Evolutionary conservation across 1,140 invertebrate species (phyloP).

Genomic region (Psix sp.): DNA sequence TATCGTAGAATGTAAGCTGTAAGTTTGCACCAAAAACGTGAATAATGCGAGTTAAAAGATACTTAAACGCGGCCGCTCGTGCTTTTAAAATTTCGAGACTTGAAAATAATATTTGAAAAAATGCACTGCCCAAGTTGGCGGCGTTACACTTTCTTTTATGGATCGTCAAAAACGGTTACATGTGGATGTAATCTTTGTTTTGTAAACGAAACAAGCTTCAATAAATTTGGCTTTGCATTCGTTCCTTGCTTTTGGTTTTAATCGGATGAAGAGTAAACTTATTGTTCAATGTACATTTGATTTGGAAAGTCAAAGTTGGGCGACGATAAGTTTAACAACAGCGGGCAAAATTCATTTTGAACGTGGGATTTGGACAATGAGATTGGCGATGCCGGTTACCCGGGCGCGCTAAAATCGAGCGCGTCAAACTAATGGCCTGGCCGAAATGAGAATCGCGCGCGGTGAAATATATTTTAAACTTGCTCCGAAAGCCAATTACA

Average conservation of each 20-base stretch:
- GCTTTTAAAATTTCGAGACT: too few species aligned
- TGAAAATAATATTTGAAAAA: too few species aligned
- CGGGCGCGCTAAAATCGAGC: slow-evolving; percentile 59
- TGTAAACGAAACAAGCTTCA: too few species aligned
- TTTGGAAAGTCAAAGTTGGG: slow-evolving; percentile 43
- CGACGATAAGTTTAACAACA: slow-evolving; percentile 49
- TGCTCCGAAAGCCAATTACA: slow-evolving; percentile 62
- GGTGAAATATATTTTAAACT: slow-evolving; percentile 70
- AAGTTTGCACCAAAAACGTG: too few species aligned
- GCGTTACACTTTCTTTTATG: too few species aligned
- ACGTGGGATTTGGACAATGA: slow-evolving; percentile 65
- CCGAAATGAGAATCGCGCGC: slow-evolving; percentile 63
- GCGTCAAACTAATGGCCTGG: slow-evolving; percentile 63
- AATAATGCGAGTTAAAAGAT: too few species aligned
- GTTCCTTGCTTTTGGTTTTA: slow-evolving; percentile 23
- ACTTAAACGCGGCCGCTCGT: too few species aligned
- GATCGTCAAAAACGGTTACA: too few species aligned
- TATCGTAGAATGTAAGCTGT: too few species aligned
- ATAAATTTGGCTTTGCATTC: too few species aligned
- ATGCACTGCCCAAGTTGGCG: too few species aligned
- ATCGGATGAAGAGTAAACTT: slow-evolving; percentile 38
- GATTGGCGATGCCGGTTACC: slow-evolving; percentile 61
- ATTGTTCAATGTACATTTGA: slow-evolving; percentile 40
- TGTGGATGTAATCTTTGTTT: too few species aligned
- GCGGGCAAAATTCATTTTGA: slow-evolving; percentile 53